Conservation (phyloP, 1,140 invertebrate species). For the Drosophila serrata region DNA sequence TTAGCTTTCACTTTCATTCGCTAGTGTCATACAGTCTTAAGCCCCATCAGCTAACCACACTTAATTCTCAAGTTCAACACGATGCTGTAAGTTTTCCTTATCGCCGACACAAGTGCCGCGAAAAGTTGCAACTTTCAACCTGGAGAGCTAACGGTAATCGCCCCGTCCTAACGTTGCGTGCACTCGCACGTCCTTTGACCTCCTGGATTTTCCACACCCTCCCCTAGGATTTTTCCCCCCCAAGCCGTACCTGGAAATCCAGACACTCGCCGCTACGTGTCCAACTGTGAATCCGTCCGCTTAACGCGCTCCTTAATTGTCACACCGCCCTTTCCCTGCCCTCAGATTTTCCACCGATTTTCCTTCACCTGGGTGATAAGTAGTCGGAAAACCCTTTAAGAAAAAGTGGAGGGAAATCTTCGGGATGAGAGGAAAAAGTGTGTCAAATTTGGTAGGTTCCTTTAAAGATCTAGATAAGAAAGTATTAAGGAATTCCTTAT, state of each 20-base stretch:
- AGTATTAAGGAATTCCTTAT: no score
- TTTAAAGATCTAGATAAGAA: not conserved
- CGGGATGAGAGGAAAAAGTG: not conserved
- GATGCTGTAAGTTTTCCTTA: constrained; percentile 69
- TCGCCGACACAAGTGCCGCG: constrained; percentile 46
- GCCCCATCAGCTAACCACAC: constrained; percentile 32
- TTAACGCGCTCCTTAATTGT: constrained; percentile 33
- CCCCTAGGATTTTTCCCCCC: not conserved
- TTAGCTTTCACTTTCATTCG: constrained; percentile 6
- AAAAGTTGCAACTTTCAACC: constrained; percentile 45
- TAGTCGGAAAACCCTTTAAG: no score
- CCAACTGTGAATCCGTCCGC: constrained; percentile 32
- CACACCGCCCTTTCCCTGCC: not conserved
- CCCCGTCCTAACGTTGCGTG: constrained; percentile 1
- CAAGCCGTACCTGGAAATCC: not conserved
- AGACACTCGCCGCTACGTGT: constrained; percentile 33
- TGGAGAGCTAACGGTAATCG: constrained; percentile 19
- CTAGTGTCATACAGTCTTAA: not conserved
- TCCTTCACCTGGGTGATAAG: constrained; percentile 17
- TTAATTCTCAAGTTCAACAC: constrained; percentile 80
- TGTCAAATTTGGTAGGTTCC: not conserved
- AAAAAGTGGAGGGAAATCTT: not conserved
- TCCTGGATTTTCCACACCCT: not conserved
- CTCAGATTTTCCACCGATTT: not conserved
- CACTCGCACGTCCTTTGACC: constrained; percentile 12